These are phyloP conservation scores for Cyrtonyx montezumae DNA, from an alignment of 2,113 vertebrate genomes.

Conservation along the genomic window DNA sequence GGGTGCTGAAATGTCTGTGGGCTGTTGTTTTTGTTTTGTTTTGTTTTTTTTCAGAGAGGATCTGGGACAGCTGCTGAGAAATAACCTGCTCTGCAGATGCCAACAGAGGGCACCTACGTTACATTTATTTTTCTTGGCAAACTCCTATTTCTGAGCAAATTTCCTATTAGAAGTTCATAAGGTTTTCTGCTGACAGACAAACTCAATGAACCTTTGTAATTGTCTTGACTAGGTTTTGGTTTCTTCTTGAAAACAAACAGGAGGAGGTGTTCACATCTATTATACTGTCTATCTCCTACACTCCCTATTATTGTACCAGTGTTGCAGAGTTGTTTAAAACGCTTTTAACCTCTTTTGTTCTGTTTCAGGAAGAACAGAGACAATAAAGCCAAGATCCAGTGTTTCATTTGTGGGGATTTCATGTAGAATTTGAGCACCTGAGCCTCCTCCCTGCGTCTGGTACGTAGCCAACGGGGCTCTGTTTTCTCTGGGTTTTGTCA, in stretches of 20 bases:
- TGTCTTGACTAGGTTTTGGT: background rate
- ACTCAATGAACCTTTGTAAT: background rate
- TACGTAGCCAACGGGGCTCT: background rate
- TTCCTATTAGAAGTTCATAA: background rate
- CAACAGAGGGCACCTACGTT: slow-evolving; percentile 45
- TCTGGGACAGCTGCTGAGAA: background rate
- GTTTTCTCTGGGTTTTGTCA: background rate
- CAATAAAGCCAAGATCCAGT: background rate
- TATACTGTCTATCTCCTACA: background rate
- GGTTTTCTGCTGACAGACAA: background rate
- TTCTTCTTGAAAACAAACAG: background rate
- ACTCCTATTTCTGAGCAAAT: background rate
- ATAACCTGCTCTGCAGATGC: background rate
- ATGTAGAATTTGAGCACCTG: background rate
- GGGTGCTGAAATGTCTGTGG: background rate
- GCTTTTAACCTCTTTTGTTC: background rate
- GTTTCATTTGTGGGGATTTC: background rate
- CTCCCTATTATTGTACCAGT: background rate
- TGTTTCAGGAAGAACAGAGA: background rate
- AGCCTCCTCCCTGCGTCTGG: background rate
- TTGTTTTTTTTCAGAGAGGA: background rate
- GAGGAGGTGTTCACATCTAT: background rate
- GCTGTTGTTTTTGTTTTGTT: no score
- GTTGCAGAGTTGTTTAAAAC: background rate
- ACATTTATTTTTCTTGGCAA: background rate